Evolutionary conservation across 2,113 vertebrate species (phyloP).

Genomic region (Larimichthys polyactis): DNA sequence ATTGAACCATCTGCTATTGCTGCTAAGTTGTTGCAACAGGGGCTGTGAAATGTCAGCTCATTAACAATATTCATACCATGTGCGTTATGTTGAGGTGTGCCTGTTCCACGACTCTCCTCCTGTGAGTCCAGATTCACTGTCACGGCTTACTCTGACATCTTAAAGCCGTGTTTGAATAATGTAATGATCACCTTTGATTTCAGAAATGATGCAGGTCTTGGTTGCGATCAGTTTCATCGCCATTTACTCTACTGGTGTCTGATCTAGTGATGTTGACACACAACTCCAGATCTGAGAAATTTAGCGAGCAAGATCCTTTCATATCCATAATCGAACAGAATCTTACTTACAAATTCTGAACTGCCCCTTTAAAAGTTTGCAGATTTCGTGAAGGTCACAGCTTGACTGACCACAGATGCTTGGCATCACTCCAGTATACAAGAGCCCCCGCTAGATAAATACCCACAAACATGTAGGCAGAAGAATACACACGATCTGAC

Average conservation of each 20-base stretch:
- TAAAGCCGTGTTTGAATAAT: neutral
- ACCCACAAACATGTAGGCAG: constrained; percentile 1
- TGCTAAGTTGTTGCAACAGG: neutral
- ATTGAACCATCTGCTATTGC: neutral
- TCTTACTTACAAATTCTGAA: constrained; percentile 6
- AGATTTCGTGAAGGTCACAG: constrained; percentile 29
- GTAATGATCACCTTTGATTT: constrained; percentile 7
- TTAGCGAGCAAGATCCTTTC: neutral
- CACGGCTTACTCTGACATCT: neutral
- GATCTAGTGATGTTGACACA: neutral
- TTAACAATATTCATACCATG: constrained; percentile 5
- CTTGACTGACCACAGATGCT: constrained; percentile 26
- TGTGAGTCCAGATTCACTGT: neutral
- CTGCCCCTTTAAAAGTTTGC: constrained; percentile 25
- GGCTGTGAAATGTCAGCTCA: neutral
- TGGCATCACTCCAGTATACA: constrained; percentile 25
- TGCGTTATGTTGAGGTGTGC: neutral
- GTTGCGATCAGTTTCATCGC: neutral
- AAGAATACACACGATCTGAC: constrained; percentile 12
- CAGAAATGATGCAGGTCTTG: neutral
- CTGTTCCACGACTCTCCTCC: neutral
- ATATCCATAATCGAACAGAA: neutral
- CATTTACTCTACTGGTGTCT: neutral
- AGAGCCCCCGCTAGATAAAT: constrained; percentile 2
- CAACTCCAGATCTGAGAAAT: neutral